Conservation (phyloP, 2,888 invertebrate species). For the Listrodromus nycthemerus region DNA sequence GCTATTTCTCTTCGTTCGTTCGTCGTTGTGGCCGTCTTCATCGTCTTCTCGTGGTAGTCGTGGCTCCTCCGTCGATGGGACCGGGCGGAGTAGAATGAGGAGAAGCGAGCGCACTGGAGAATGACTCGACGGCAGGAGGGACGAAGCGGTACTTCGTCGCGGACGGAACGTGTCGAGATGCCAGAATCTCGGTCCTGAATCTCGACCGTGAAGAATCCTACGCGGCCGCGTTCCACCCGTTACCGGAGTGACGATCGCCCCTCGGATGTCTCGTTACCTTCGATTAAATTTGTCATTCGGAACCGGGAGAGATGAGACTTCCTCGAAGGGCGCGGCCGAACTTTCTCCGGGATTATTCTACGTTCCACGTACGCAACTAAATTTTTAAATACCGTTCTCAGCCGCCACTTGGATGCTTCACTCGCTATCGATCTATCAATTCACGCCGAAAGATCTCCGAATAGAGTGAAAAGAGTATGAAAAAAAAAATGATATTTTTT, state of each 20-base stretch:
- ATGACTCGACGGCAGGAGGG: conserved; percentile 11
- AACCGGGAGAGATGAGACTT: conserved; percentile 5
- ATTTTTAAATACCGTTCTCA: not conserved
- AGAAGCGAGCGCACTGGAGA: conserved; percentile 30
- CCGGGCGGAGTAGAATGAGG: conserved; percentile 7
- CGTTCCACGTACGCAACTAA: not conserved
- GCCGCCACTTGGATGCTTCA: not conserved
- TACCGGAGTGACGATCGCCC: conserved; percentile 40
- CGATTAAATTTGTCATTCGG: conserved; percentile 50
- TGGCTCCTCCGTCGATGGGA: not conserved
- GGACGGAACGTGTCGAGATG: conserved; percentile 51
- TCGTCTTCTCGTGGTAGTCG: conserved; percentile 8
- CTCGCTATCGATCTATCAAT: not conserved
- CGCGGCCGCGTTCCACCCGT: conserved; percentile 40
- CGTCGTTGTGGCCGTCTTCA: conserved; percentile 34
- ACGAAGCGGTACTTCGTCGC: conserved; percentile 20
- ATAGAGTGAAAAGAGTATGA: too few species aligned
- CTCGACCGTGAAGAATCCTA: conserved; percentile 50
- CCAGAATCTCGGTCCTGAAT: conserved; percentile 51
- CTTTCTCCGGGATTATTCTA: not conserved
- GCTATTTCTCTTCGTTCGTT: conserved; percentile 32
- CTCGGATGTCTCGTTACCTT: conserved; percentile 54
- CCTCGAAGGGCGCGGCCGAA: not conserved
- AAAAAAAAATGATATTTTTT: too few species aligned
- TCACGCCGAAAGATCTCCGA: not conserved